Evolutionary conservation across 2,797 vertebrate genomes (phyloP).

Genomic region (Lepilemur ruficaudatus): DNA sequence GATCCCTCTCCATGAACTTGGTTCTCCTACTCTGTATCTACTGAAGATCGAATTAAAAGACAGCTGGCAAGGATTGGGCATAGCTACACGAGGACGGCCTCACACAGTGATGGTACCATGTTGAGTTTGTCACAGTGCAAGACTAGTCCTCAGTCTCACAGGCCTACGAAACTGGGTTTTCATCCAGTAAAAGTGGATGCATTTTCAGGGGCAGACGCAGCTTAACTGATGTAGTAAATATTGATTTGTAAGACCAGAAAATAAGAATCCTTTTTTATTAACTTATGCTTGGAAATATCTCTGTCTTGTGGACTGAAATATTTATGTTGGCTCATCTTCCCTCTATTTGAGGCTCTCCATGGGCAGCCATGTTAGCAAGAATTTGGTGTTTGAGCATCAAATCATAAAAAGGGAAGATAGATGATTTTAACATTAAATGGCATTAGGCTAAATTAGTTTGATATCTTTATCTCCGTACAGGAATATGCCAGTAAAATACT

Average conservation of each 20-base stretch:
- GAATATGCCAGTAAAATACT: not conserved
- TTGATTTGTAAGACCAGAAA: not conserved
- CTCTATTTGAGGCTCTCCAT: not conserved
- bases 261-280: not conserved
- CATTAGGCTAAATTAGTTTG: not conserved
- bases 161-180: not conserved
- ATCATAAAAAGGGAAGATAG: not conserved
- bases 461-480: not conserved
- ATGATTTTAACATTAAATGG: not conserved
- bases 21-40: not conserved
- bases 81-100: not conserved
- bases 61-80: not conserved
- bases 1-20: not conserved
- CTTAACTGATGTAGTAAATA: not conserved
- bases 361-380: not conserved
- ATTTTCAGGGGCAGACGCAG: not conserved
- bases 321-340: not conserved
- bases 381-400: not conserved
- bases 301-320: not conserved
- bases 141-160: not conserved
- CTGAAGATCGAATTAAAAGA: not conserved
- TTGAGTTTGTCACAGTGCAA: not conserved
- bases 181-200: not conserved
- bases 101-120: accelerated
- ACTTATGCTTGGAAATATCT: not conserved